These are phyloP conservation scores for Malurus alboscapulatus DNA, from an alignment of 2,113 vertebrate species.

Conservation along the genomic window DNA sequence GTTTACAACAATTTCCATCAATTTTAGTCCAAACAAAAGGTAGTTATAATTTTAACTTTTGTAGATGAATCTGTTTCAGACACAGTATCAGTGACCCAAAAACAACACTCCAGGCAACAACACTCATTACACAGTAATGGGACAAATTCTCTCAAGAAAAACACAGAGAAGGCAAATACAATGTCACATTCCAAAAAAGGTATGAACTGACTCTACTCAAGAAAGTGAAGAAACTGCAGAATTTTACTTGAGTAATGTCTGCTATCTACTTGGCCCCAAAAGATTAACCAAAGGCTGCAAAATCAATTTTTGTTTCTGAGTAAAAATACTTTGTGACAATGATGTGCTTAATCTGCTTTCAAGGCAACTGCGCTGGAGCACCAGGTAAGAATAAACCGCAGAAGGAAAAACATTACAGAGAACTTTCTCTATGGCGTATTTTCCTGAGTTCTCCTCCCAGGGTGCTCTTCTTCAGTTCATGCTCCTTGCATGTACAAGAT, in stretches of 20 bases:
- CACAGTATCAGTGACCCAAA: neutral
- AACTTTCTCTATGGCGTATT: neutral
- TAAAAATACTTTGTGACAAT: neutral
- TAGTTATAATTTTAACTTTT: neutral
- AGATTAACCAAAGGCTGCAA: neutral
- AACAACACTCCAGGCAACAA: neutral
- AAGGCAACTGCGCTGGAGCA: neutral
- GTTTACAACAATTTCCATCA: neutral
- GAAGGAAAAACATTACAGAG: neutral
- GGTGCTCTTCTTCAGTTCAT: neutral
- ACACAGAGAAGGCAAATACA: neutral
- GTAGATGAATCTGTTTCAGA: neutral
- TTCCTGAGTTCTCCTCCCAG: neutral
- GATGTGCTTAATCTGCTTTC: neutral
- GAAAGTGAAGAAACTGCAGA: neutral
- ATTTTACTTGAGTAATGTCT: neutral
- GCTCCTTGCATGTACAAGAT: neutral
- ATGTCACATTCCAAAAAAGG: neutral
- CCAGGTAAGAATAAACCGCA: neutral
- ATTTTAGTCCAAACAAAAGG: neutral
- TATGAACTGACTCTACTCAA: neutral
- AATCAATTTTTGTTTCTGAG: neutral
- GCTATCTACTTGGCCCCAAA: neutral
- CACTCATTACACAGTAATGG: neutral
- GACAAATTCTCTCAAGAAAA: neutral